Conservation (phyloP, 92 coral and sea anemone species). For the Bergia puertoricense region DNA sequence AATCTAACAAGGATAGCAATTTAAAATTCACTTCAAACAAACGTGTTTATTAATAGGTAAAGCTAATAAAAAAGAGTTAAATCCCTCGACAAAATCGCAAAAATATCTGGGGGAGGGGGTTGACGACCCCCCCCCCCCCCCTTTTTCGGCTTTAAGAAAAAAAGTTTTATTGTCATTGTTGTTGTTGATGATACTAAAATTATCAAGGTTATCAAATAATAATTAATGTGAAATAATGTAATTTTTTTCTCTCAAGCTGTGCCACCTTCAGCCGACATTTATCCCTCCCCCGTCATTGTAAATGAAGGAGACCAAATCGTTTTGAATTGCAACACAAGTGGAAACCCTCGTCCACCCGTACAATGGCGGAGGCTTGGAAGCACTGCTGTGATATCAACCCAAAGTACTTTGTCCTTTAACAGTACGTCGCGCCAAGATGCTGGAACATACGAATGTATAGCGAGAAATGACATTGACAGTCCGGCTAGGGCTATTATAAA, state of each 20-base stretch:
- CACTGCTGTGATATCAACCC: background rate
- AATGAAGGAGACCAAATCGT: slow-evolving; percentile 2
- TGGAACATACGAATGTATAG: slow-evolving; percentile 27
- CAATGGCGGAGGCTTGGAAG: slow-evolving; percentile 32
- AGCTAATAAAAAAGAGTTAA: no score
- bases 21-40: no score
- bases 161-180: no score
- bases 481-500: slow-evolving; percentile 20
- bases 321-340: slow-evolving; percentile 42
- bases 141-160: no score
- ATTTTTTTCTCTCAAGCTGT: background rate
- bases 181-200: no score
- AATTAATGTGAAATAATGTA: background rate
- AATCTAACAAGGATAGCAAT: no score
- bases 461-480: slow-evolving; percentile 18
- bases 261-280: background rate
- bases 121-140: no score
- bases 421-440: background rate
- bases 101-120: no score
- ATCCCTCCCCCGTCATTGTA: background rate
- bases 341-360: slow-evolving; percentile 31
- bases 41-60: no score
- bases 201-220: no score
- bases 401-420: background rate
- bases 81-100: no score